A percentile compares a stretch with the other conserved stretches of the same genome.
phyloP scores from a whole-genome alignment of 2,888 invertebrate species.

The Lampropteryx suffumata region DNA sequence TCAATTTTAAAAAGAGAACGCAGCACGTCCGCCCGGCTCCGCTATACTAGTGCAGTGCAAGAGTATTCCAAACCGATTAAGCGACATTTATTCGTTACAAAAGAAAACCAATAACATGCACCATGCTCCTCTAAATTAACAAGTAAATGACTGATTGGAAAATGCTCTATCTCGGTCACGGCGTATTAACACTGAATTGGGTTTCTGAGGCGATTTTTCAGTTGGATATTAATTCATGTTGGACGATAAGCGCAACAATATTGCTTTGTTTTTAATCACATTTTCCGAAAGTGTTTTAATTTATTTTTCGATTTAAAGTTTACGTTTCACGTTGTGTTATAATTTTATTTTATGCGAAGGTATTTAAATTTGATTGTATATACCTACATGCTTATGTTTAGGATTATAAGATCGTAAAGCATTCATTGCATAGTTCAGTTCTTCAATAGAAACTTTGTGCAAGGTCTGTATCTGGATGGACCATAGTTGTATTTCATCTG shows the following conservation, averaged over 20 bases:
- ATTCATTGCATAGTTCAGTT: too few relatives aligned
- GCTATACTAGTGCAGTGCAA: conserved; percentile 32
- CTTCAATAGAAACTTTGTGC: too few relatives aligned
- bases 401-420: too few relatives aligned
- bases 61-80: conserved; percentile 45
- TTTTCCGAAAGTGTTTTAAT: conserved; percentile 24
- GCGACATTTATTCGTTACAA: conserved; percentile 57
- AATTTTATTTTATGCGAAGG: conserved; percentile 1
- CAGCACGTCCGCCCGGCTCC: conserved; percentile 27
- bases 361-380: conserved; percentile 8
- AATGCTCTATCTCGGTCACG: conserved; percentile 71
- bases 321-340: conserved; percentile 3
- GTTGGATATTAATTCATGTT: conserved; percentile 55
- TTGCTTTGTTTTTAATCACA: conserved; percentile 52
- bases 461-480: too few relatives aligned
- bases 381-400: too few relatives aligned
- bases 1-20: conserved; percentile 38
- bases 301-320: conserved; percentile 10
- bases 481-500: too few relatives aligned
- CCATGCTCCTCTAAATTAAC: conserved; percentile 79
- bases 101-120: conserved; percentile 77
- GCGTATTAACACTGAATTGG: conserved; percentile 79
- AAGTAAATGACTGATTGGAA: conserved; percentile 79
- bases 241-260: conserved; percentile 65
- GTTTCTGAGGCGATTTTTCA: conserved; percentile 74